Evolutionary conservation across 2,888 invertebrate genomes (phyloP), one percentile per base, ranked within the genome.

Genomic region (Chaitophorus viminalis): DNA sequence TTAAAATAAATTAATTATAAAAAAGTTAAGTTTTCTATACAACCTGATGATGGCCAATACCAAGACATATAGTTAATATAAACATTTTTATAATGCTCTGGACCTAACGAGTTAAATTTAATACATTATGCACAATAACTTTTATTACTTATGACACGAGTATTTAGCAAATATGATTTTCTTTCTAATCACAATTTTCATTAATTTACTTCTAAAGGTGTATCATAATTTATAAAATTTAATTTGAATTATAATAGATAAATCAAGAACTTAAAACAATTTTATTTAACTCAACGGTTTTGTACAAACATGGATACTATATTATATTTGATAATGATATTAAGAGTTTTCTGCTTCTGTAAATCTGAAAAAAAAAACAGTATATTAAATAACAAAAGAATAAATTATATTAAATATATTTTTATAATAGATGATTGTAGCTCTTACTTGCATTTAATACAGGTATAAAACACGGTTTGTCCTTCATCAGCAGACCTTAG

Each of bases 401-500:
- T 18, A 17, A n/a, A n/a, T 29, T 60, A 33, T 6, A 36, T 74
- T 36, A 70, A 70, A 29, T 17, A n/a, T 70, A 14, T 70, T 70
- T 29, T 14, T 0, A 70, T 17, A 31, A 74, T 25, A 68, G 18
- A 18, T 2, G 18, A 52, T 31, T 4, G 8, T 39, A 52, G 72
- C 25, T 36, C 95, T 91, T 93, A 95, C 95, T 95, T 95, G 95
- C 99, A 99, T 91, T 96, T 95, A 33, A 95, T 94, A 92, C 99
- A 99, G 1, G 98, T 98, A 91, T 97, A 99, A 92, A 99, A 99
- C 4, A 99, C 98, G 1, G 99, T 99, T 92, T 99, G 99, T 0
- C 99, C 99, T 94, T 99, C 99, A 94, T 99, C 99, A 33, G 99
- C 99, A 0, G 99, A 99, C 90, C 99, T 93, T 46, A 99, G 93